These are phyloP conservation scores for Ascaphus truei DNA, from an alignment of 2,113 vertebrate genomes.

Conservation along the genomic window DNA sequence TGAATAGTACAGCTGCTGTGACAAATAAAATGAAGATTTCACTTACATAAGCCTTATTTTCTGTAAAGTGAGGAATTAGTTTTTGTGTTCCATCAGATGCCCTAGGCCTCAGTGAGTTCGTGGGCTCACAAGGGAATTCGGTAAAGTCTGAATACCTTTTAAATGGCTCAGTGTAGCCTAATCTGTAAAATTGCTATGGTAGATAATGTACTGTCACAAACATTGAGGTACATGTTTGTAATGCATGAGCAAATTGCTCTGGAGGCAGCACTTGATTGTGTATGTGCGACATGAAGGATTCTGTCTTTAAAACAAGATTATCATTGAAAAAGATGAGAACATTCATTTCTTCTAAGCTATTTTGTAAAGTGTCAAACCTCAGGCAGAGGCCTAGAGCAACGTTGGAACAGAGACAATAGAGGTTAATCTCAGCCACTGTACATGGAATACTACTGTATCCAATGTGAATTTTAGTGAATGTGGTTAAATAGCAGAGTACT, in stretches of 20 bases:
- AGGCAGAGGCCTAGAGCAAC: not conserved
- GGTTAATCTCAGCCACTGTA: not conserved
- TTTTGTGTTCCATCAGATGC: not conserved
- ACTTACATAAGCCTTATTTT: not conserved
- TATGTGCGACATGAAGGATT: slow-evolving; percentile 2
- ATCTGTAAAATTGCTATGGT: not conserved
- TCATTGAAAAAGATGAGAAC: not conserved
- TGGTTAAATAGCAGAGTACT: too few species aligned
- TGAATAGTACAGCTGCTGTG: too few species aligned
- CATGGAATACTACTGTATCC: not conserved
- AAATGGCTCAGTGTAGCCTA: slow-evolving; percentile 1
- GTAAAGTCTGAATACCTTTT: not conserved
- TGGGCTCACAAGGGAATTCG: not conserved
- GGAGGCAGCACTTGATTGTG: not conserved
- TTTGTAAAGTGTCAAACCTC: slow-evolving; percentile 15
- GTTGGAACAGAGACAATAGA: not conserved
- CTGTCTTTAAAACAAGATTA: slow-evolving; percentile 6
- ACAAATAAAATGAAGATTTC: not conserved
- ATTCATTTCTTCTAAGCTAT: not conserved
- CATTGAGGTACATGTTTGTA: slow-evolving; percentile 9
- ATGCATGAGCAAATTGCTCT: slow-evolving; percentile 10
- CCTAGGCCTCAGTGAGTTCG: not conserved
- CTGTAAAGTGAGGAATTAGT: not conserved
- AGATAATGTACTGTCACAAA: not conserved
- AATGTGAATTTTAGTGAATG: not conserved